Percentiles rank a stretch among this genome's conserved stretches.
Conservation (phyloP, 2,797 vertebrate genomes). For the Micrastur ruficollis region DNA sequence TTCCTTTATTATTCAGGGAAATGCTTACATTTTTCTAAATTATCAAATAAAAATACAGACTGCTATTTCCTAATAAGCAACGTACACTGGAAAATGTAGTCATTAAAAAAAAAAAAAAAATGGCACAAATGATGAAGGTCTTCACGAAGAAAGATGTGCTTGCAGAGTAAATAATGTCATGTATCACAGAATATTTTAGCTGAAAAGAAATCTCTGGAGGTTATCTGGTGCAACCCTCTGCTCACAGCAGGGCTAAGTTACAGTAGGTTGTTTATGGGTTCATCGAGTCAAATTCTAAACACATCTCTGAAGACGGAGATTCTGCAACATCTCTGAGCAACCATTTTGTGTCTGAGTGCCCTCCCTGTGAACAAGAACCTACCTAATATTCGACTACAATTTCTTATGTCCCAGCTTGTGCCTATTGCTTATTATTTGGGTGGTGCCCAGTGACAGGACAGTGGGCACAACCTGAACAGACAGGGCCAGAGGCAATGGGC, state of each 20-base stretch:
- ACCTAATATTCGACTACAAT: background rate
- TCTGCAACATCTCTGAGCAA: background rate
- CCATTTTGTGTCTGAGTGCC: background rate
- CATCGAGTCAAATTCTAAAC: fast-evolving
- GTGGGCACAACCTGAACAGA: background rate
- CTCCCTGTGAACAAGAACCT: background rate
- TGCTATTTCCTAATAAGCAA: background rate
- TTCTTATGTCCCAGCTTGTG: background rate
- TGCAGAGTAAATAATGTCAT: background rate
- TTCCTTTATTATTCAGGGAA: background rate
- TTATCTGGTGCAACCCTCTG: background rate
- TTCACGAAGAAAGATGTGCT: background rate
- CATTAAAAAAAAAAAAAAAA: background rate
- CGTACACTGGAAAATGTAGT: background rate
- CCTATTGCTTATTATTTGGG: background rate
- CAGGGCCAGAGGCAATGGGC: background rate
- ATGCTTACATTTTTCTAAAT: background rate
- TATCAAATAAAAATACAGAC: background rate
- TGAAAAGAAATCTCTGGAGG: background rate
- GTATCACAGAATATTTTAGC: background rate
- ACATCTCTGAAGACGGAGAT: background rate
- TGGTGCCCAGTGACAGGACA: background rate
- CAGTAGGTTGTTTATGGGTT: background rate
- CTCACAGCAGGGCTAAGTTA: background rate
- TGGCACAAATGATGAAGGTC: background rate